A percentile compares a stretch with the other conserved stretches of the same genome.
Evolutionary conservation across 35 echinoderm and acorn worm genomes (phyloP).

Genomic region (Heliocidaris tuberculata): DNA sequence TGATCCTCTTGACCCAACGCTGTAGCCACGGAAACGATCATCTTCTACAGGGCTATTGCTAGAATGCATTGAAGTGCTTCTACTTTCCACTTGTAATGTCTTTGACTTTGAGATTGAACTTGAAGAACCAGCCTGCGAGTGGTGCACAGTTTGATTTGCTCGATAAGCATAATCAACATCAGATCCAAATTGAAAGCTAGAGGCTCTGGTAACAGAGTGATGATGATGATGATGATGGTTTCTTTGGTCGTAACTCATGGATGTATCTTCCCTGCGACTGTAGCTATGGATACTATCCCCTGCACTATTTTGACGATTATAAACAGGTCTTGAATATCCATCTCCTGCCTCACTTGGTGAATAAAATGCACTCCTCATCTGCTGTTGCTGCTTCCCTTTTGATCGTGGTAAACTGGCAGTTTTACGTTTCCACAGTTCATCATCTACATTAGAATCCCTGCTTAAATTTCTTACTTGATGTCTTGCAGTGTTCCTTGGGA

Average conservation of each 20-base stretch:
- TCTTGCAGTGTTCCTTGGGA: not conserved
- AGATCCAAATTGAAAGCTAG: conserved; percentile 6
- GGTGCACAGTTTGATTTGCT: not conserved
- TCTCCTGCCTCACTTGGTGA: not conserved
- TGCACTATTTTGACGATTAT: conserved; percentile 8
- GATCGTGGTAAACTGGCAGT: conserved; percentile 29
- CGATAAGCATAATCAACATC: conserved; percentile 34
- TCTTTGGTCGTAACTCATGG: not conserved
- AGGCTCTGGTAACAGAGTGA: not conserved
- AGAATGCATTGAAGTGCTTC: not conserved
- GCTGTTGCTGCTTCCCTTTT: conserved; percentile 11
- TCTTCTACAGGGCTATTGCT: conserved; percentile 22
- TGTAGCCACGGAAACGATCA: conserved; percentile 35
- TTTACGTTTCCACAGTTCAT: conserved; percentile 21
- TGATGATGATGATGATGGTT: not conserved
- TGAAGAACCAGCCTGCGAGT: not conserved
- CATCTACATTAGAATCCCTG: not conserved
- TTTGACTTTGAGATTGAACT: not conserved
- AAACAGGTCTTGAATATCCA: not conserved
- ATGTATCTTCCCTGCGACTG: not conserved
- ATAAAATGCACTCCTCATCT: conserved; percentile 18
- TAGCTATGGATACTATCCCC: not conserved
- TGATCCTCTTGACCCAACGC: conserved; percentile 4
- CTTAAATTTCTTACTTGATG: not conserved
- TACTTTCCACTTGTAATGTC: not conserved